Evolutionary conservation across 2,888 invertebrate genomes (phyloP), one percentile per base, ranked within the genome.

Genomic region (Hirtodrosophila confusa): DNA sequence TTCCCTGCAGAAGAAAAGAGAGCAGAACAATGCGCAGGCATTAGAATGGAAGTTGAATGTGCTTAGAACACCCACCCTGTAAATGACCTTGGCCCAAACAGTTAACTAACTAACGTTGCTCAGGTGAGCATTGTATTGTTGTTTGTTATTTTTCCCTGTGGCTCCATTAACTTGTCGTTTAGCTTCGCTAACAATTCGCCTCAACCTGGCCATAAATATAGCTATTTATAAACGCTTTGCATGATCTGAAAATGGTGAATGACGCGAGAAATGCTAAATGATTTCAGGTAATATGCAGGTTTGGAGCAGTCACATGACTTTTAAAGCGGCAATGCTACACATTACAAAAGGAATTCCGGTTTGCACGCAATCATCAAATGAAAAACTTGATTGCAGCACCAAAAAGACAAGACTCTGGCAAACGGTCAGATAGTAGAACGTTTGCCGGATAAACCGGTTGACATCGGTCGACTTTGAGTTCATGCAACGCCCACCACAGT

Each of bases 1-100:
- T 92, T 97, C 97, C 93, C 97, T 97, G 79, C 48, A 86, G 79
- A 40, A 11, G 6, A 5, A 4, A 44, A 35, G 44, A 39, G 44
- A 8, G 24, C 4, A 68, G 17, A 47, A 37, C 24, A 7, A 6
- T 6, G 40, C 23, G 31, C 41, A 23, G 40, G 27, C 36, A 17
- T 48, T 27, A 62, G 31, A 35, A 24, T 27, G 33, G 2, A 43
- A 27, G 10, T 45, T 49, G 17, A 49, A 31, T 24, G 23, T 11
- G 45, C 12, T 6, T 10, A 37, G 9, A 31, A 31, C 7, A 3
- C 27, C 27, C 41, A 65, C 45, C 45, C 57, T 53, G 35, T 27
- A 44, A 65, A 65, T 33, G 47, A 70, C 73, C 73, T 73, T 73
- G 76, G 45, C 24, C 35, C 37, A 23, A 37, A 10, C 17, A 50